These are phyloP conservation scores for Anarrhichthys ocellatus DNA, from an alignment of 2,113 vertebrate genomes.

Conservation along the genomic window DNA sequence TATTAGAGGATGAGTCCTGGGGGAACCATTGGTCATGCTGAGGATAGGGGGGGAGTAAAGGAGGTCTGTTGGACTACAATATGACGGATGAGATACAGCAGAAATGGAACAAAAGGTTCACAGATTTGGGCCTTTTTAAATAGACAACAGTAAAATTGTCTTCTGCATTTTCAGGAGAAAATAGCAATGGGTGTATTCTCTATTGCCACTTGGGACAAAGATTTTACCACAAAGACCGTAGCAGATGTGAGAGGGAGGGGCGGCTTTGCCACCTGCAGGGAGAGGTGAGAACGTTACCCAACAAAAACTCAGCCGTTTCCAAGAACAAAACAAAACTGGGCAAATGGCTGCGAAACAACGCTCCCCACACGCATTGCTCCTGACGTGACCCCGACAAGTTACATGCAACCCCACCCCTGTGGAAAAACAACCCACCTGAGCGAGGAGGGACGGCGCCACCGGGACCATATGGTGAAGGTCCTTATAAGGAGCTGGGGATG, in stretches of 20 bases:
- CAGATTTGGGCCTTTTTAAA: slow-evolving; percentile 56
- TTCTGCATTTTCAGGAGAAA: slow-evolving; percentile 41
- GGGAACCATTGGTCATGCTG: slow-evolving; percentile 85
- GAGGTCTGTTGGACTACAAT: slow-evolving; percentile 77
- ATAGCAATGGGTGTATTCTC: slow-evolving; percentile 27
- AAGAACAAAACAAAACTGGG: slow-evolving; percentile 8
- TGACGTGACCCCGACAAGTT: slow-evolving; percentile 41
- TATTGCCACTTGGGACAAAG: slow-evolving; percentile 33
- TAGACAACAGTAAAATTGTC: slow-evolving; percentile 53
- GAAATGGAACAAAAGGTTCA: slow-evolving; percentile 65
- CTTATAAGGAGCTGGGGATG: slow-evolving; percentile 76
- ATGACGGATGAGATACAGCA: slow-evolving; percentile 62
- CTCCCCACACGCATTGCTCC: slow-evolving; percentile 33
- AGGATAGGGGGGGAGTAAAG: slow-evolving; percentile 63
- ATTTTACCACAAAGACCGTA: slow-evolving; percentile 54
- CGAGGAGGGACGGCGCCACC: slow-evolving; percentile 50
- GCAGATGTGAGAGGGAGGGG: slow-evolving; percentile 68
- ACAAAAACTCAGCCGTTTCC: slow-evolving; percentile 51
- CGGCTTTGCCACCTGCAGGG: slow-evolving; percentile 49
- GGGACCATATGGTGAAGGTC: slow-evolving; percentile 81
- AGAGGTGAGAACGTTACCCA: slow-evolving; percentile 52
- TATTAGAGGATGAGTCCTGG: slow-evolving; percentile 83
- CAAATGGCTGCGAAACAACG: slow-evolving; percentile 27
- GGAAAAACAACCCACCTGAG: slow-evolving; percentile 71
- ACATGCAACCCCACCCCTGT: slow-evolving; percentile 37